Evolutionary conservation across 2,113 vertebrate species (phyloP), one percentile per base, ranked within the genome.

Genomic region (Henicopernis longicauda): DNA sequence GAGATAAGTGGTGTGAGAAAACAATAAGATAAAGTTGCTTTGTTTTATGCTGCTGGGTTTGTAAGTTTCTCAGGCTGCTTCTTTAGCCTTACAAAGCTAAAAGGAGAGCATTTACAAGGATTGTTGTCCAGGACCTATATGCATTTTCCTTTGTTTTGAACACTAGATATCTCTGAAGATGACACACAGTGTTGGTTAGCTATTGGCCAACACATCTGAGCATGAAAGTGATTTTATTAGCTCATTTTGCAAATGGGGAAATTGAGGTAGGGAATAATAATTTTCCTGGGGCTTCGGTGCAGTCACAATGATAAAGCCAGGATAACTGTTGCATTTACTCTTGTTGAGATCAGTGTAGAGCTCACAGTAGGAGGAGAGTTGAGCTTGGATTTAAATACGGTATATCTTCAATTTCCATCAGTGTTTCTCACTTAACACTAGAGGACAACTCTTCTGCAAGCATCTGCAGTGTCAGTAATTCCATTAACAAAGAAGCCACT

Each of bases 401-500:
- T 65, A 34, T 93, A 85, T 97, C 95, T 98, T 94, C 72, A 93
- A 69, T 95, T 98, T 95, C 82, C 82, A 97, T 97, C 96, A 92
- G 89, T 93, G 94, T 98, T 95, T 98, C 95, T 97, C 93, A 91
- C 98, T 97, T 98, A 98, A 98, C 94, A 96, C 93, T 97, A 95
- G 95, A 98, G 97, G 97, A 93, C 97, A 96, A 97, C 61, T 77
- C 94, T 98, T 95, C 90, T 96, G 90, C 97, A 97, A 98, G 97
- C 96, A 96, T 98, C 94, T 98, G 98, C 97, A 96, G 96, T 97
- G 98, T 98, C 97, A 98, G 98, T 98, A 98, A 98, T 98, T 98
- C 97, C 96, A 98, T 98, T 98, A 98, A 98, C 98, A 98, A 98
- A 98, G 98, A 98, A 98, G 96, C 81, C 94, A 98, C 97, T 98